Conservation (phyloP, 2,888 invertebrate species). For the Globia sparganii region DNA sequence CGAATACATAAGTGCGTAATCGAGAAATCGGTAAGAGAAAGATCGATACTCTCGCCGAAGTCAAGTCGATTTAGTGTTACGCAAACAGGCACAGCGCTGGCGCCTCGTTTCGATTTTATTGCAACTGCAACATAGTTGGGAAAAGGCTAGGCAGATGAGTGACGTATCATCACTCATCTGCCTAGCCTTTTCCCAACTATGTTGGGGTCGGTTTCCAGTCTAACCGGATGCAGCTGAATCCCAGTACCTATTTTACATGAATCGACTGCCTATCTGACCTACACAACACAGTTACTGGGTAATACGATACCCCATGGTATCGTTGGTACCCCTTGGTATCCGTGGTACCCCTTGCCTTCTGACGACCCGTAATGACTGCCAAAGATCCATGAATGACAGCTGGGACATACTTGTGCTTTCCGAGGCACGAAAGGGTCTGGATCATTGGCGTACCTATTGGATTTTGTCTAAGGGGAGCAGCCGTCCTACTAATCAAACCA, state of each 20-base stretch:
- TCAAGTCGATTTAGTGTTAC: slow-evolving; percentile 69
- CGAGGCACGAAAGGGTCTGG: no score
- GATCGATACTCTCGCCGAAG: slow-evolving; percentile 75
- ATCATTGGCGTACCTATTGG: no score
- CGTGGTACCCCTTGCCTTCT: no score
- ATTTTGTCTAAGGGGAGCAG: no score
- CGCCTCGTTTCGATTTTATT: slow-evolving; percentile 28
- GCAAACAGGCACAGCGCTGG: slow-evolving; percentile 45
- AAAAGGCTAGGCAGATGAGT: no score
- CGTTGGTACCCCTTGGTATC: no score
- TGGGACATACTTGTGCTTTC: no score
- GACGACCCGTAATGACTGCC: no score
- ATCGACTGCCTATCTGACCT: not conserved
- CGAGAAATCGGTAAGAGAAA: slow-evolving; percentile 79
- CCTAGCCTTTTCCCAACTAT: not conserved
- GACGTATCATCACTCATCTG: not conserved
- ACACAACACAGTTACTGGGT: no score
- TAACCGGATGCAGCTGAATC: not conserved
- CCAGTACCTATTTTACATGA: not conserved
- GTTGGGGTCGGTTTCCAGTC: not conserved
- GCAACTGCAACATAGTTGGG: not conserved
- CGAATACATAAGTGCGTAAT: slow-evolving; percentile 67
- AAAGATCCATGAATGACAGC: no score
- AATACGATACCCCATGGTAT: no score
- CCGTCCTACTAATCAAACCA: no score